A percentile compares a stretch with the other conserved stretches of the same genome.
Conservation (phyloP, 2,113 vertebrate species). For the Tursiops truncatus region DNA sequence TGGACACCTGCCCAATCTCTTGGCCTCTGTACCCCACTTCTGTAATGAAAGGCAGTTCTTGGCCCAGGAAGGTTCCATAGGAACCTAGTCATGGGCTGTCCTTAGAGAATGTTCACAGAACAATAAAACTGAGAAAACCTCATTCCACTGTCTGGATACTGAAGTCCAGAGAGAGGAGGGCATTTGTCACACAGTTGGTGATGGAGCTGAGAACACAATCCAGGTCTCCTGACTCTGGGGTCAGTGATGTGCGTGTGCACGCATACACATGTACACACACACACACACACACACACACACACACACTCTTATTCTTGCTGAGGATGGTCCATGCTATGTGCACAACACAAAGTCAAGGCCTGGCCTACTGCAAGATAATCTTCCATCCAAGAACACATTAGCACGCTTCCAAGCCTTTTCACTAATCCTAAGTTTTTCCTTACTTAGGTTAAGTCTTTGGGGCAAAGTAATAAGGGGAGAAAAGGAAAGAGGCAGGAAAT, state of each 20-base stretch:
- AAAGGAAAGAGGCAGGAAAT: background rate
- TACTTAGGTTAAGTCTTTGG: background rate
- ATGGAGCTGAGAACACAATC: background rate
- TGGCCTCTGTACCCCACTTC: background rate
- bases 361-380: rapidly evolving
- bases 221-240: background rate
- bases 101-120: background rate
- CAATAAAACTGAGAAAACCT: background rate
- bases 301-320: rapidly evolving
- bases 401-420: background rate
- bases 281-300: background rate
- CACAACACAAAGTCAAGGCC: background rate
- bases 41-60: background rate
- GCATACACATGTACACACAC: background rate
- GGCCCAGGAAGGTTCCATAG: background rate
- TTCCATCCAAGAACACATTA: rapidly evolving
- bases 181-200: too few relatives aligned
- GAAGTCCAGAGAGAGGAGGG: background rate
- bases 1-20: background rate
- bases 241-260: background rate
- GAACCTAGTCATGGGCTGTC: background rate
- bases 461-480: background rate
- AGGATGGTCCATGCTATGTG: background rate
- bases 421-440: too few relatives aligned
- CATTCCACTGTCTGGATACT: background rate